Percentiles rank a stretch among this genome's conserved stretches.
Evolutionary conservation across 1,140 invertebrate genomes (phyloP).

Genomic region (Tenebrio molitor): DNA sequence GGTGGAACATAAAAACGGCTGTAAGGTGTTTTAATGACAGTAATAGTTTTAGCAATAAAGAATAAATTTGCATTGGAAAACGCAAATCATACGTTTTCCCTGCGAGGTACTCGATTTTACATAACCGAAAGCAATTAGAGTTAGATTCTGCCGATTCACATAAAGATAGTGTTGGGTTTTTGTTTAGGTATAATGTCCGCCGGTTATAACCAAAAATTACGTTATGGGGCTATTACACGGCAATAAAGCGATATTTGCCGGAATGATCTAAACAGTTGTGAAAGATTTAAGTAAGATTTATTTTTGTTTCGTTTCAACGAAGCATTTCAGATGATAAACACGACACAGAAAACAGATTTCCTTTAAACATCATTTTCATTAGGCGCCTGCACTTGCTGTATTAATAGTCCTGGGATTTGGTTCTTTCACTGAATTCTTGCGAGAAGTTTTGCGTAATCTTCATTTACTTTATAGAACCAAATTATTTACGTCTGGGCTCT

Average conservation of each 20-base stretch:
- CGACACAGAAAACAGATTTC: not conserved
- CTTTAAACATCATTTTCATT: not conserved
- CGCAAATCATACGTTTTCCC: not conserved
- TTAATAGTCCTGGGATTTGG: not conserved
- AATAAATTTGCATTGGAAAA: conserved; percentile 18
- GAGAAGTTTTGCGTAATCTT: too few relatives aligned
- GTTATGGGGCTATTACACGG: conserved; percentile 26
- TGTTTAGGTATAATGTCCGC: conserved; percentile 16
- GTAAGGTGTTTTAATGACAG: conserved; percentile 8
- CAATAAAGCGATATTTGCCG: conserved; percentile 16
- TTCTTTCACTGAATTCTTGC: too few relatives aligned
- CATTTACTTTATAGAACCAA: too few relatives aligned
- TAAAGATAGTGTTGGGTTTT: conserved; percentile 16
- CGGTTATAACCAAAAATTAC: conserved; percentile 22
- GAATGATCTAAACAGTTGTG: conserved; percentile 35
- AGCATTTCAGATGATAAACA: conserved; percentile 9
- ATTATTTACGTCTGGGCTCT: too few relatives aligned
- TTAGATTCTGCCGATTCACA: not conserved
- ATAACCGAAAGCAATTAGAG: conserved; percentile 25
- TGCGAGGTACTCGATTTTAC: conserved; percentile 4
- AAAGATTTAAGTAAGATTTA: conserved; percentile 34
- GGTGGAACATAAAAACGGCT: not conserved
- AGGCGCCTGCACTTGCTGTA: not conserved
- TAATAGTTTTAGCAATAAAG: conserved; percentile 13
- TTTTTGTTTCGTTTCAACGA: conserved; percentile 21